phyloP scores from a whole-genome alignment of 2,113 vertebrate genomes.

The Alethe diademata region DNA sequence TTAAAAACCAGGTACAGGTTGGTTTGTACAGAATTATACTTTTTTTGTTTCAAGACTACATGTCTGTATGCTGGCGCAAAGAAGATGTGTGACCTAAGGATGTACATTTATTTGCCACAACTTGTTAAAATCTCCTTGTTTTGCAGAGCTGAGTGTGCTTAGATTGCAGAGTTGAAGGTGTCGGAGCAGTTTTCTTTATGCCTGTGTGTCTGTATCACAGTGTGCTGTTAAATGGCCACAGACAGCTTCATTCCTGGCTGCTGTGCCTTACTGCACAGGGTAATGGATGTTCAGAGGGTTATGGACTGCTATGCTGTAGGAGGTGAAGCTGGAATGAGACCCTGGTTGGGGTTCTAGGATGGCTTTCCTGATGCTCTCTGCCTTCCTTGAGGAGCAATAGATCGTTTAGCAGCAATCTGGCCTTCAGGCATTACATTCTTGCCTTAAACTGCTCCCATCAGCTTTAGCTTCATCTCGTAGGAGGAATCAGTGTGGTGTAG shows the following conservation, averaged over 20 bases:
- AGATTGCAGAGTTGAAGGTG: not conserved
- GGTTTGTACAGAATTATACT: not conserved
- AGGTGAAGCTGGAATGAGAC: not conserved
- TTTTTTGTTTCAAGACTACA: not conserved
- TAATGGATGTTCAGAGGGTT: not conserved
- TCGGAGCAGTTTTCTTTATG: not conserved
- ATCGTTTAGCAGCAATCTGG: not conserved
- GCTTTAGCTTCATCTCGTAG: not conserved
- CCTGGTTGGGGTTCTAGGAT: not conserved
- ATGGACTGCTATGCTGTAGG: accelerated
- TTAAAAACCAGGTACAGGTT: not conserved
- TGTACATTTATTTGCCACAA: not conserved
- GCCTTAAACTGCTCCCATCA: not conserved
- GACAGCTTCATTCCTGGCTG: not conserved
- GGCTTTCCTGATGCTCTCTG: not conserved
- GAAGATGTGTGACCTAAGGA: not conserved
- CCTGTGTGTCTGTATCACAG: not conserved
- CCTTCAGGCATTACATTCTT: not conserved
- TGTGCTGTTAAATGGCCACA: not conserved
- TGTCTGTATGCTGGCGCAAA: not conserved
- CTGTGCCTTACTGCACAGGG: not conserved
- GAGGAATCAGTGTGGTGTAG: not conserved
- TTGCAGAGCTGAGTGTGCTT: not conserved
- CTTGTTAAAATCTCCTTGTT: not conserved
- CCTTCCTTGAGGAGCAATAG: not conserved